Evolutionary conservation across 2,888 invertebrate species (phyloP), one percentile per base, ranked within the genome.

Genomic region (Cerastis leucographa): DNA sequence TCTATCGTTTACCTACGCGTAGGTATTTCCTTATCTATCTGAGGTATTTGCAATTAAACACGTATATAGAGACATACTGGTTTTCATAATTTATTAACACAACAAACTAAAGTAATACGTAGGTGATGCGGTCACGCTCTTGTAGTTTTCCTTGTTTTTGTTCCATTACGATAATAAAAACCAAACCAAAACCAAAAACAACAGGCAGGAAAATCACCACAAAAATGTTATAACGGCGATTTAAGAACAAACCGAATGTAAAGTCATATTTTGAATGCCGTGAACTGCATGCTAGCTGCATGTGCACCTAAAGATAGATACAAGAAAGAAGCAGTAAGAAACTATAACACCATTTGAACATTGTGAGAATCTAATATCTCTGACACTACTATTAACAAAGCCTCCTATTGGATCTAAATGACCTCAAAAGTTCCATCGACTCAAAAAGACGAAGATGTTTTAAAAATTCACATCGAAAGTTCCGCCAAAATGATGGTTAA

Each of bases 1-100:
- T 76, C 71, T 59, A 46, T 56, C 70, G 29, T 66, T 83, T 54
- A 49, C 29, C 29, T 49, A 64, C 51, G 56, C 51, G 29, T 25
- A 54, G 40, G 40, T 44, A 69, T 68, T 67, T 59, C 22, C 69
- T 81, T 64, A 84, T 81, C 64, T 62, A 49, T 25, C n/a, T 9
- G 29, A 85, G n/a, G 46, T 40, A 71, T 82, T 85, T 44, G 9
- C 12, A 40, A 70, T 59, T 64, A 85, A 56, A 62, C 75, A 75
- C 81, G 84, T 80, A 71, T 17, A 19, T 35, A 42, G 0, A 1
- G n/a, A 44, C 9, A 19, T 35, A 71, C 49, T 1, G 7, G 56
- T 46, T 68, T 49, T 49, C 22, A 56, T 9, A 62, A 61, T 54
- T 29, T 49, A 56, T 35, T 59, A 40, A 3, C n/a, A 61, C 11